Percentiles rank a stretch among this genome's conserved stretches.
These are phyloP conservation scores for Halisarca cf. caerulea DNA, from an alignment of 37 sponge, comb jelly and placozoan species.

Conservation along the genomic window DNA sequence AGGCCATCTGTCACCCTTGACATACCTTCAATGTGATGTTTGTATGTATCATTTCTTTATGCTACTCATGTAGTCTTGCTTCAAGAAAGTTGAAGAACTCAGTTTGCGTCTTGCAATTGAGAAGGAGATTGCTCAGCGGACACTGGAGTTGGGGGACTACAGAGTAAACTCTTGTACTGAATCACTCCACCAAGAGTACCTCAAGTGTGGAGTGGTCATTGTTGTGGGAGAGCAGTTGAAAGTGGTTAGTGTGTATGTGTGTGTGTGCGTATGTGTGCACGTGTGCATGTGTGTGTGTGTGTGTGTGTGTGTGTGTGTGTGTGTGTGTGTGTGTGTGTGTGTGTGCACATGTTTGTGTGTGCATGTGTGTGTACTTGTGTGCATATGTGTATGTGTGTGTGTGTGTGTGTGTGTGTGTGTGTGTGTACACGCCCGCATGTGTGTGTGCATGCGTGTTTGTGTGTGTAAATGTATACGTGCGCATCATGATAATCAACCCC, in stretches of 20 bases:
- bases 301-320: background rate
- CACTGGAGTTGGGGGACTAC: conserved; percentile 5
- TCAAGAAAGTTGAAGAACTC: background rate
- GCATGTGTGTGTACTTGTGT: background rate
- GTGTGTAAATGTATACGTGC: too few relatives aligned
- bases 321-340: conserved; percentile 21
- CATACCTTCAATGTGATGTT: too few relatives aligned
- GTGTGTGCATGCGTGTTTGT: background rate
- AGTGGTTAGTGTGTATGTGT: background rate
- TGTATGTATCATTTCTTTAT: background rate
- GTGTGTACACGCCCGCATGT: background rate
- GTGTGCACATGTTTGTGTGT: background rate
- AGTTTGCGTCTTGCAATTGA: conserved; percentile 7
- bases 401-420: too few relatives aligned
- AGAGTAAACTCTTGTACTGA: background rate
- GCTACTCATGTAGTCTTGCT: background rate
- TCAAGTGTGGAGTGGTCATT: conserved; percentile 20
- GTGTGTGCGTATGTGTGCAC: background rate
- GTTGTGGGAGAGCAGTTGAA: conserved; percentile 6
- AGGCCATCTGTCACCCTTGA: too few relatives aligned
- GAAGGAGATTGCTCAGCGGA: conserved; percentile 20
- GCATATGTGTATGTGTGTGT: too few relatives aligned
- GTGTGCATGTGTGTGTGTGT: background rate
- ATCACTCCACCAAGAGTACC: background rate
- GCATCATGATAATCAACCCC: too few relatives aligned